Base-by-base conservation (phyloP, 1,140 invertebrate species). In the Varroa destructor region DNA sequence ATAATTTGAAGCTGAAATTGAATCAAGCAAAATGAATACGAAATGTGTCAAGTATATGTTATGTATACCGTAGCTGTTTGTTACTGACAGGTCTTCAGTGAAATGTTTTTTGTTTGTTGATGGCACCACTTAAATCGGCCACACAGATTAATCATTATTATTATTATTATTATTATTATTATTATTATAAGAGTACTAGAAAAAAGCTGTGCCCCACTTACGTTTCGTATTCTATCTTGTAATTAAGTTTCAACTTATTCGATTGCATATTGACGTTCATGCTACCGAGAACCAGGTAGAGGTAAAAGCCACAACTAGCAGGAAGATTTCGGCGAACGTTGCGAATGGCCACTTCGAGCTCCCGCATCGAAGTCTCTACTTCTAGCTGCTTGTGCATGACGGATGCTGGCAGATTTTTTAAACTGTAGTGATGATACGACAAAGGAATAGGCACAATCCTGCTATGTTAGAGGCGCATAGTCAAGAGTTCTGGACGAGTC, bases 241-340 rank as follows among this genome's bases (percentile, higher is more conserved):
- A 67, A 37, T 67, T 67, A 12, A 67, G 61, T 8, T 67, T 67
- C 37, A 67, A 46, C 36, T 67, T 67, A 40, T 67, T 67, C 61
- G 61, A 67, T 14, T 37, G 61, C 61, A 67, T 67, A 8, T 67
- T 67, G 61, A 67, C 61, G 46, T 67, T 67, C 61, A 67, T 67
- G 8, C 61, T 67, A 8, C 61, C 61, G 37, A 67, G 61, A 14
- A 67, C 61, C 12, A 67, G 61, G 37, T 67, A 67, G 46, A 67
- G 61, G 37, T 67, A 67, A 40, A 67, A 67, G 61, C 61, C 61
- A 46, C 61, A 36, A 4, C 40, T 12, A 14, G 61, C 61, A 5
- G 61, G 61, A 67, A 67, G 61, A 67, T 40, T 67, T 46, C 61
- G 61, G 1, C 36, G 10, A 2, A 67, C 61, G 61, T 43, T 40